Conservation (phyloP, 2,113 vertebrate genomes). For the Myotis yumanensis region DNA sequence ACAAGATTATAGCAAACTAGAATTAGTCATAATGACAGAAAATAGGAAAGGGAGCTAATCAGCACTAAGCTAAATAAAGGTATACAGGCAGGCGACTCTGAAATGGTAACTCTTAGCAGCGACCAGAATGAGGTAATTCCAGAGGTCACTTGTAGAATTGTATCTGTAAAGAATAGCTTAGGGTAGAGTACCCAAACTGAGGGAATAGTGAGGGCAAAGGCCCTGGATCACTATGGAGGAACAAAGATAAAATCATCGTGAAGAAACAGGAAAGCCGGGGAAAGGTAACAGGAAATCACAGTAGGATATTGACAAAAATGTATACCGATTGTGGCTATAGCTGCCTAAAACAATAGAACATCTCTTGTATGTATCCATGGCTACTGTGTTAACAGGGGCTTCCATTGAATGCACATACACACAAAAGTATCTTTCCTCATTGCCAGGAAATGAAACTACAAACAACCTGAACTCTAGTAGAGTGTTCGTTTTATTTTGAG, state of each 20-base stretch:
- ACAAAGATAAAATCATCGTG: neutral
- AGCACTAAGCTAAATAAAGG: neutral
- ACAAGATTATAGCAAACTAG: neutral
- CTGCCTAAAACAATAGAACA: neutral
- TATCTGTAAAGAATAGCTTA: neutral
- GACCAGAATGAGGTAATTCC: neutral
- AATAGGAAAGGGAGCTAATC: neutral
- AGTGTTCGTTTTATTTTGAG: neutral
- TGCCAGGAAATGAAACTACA: neutral
- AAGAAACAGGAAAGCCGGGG: neutral
- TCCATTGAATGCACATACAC: neutral
- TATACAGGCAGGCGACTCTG: neutral
- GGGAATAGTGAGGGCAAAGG: neutral
- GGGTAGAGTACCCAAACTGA: neutral
- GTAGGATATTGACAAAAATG: neutral
- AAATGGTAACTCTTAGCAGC: neutral
- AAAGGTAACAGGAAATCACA: neutral
- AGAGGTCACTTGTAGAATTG: neutral
- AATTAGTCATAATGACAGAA: neutral
- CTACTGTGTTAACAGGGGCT: neutral
- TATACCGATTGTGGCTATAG: neutral
- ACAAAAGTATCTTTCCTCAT: neutral
- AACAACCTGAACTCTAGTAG: neutral
- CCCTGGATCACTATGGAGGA: neutral
- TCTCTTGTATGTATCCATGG: neutral